Evolutionary conservation across 2,113 vertebrate genomes (phyloP).

Genomic region (Panthera tigris): DNA sequence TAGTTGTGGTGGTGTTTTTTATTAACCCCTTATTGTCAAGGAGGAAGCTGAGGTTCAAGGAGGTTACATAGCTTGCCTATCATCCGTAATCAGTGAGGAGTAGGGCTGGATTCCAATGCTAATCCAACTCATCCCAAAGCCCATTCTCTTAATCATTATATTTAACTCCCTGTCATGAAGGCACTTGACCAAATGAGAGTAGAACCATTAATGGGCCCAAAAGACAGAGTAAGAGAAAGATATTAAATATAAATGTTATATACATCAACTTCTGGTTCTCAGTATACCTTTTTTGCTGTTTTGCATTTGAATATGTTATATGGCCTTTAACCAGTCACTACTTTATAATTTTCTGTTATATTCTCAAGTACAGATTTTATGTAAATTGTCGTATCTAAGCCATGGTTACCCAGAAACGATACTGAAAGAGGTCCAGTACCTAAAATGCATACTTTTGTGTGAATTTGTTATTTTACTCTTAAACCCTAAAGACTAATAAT

Average conservation of each 20-base stretch:
- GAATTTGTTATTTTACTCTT: not conserved
- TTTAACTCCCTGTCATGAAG: not conserved
- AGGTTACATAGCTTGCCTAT: not conserved
- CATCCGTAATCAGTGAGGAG: not conserved
- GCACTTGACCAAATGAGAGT: not conserved
- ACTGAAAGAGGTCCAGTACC: not conserved
- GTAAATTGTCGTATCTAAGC: not conserved
- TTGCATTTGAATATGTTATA: not conserved
- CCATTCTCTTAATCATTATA: not conserved
- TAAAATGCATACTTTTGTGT: not conserved
- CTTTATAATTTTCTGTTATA: not conserved
- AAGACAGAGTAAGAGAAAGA: not conserved
- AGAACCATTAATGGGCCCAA: not conserved
- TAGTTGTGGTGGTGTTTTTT: not conserved
- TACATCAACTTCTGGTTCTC: not conserved
- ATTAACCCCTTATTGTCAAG: not conserved
- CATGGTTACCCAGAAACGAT: not conserved
- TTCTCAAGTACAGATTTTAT: not conserved
- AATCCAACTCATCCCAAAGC: not conserved
- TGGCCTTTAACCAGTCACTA: not conserved
- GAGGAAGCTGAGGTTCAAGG: not conserved
- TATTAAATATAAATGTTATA: not conserved
- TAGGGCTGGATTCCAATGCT: not conserved
- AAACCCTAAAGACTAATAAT: not conserved
- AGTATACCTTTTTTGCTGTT: not conserved